These are phyloP conservation scores for Apis florea DNA, from an alignment of 1,140 invertebrate species.

Conservation along the genomic window DNA sequence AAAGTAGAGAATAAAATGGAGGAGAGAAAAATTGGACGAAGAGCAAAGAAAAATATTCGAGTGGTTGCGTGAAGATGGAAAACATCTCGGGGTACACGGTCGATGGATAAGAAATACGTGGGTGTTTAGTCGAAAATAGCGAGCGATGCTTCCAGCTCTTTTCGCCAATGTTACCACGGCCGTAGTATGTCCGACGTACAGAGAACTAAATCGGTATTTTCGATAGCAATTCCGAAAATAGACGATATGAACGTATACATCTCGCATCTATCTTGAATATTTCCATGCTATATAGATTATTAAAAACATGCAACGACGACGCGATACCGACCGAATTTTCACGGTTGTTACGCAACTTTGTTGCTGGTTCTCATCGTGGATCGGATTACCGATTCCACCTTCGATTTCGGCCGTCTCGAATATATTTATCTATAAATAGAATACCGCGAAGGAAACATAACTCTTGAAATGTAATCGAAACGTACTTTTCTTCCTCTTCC, in stretches of 20 bases:
- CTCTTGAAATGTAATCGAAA: background rate
- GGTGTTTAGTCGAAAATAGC: constrained; percentile 69
- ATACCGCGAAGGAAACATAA: background rate
- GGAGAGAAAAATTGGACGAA: too few species aligned
- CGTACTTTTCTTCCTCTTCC: too few species aligned
- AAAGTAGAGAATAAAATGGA: background rate
- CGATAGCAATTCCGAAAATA: constrained; percentile 66
- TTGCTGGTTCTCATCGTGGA: constrained; percentile 17
- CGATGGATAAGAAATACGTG: constrained; percentile 45
- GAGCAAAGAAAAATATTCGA: background rate
- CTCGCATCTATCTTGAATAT: constrained; percentile 32
- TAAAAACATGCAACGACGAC: background rate
- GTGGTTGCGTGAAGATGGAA: constrained; percentile 9
- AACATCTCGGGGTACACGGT: constrained; percentile 32
- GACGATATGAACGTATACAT: constrained; percentile 41
- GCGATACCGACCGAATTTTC: background rate
- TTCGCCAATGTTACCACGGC: constrained; percentile 29
- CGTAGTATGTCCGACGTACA: constrained; percentile 16
- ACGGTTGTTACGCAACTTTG: constrained; percentile 30
- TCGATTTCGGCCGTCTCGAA: constrained; percentile 23
- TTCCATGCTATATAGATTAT: background rate
- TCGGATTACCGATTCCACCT: constrained; percentile 48
- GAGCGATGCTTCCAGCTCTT: constrained; percentile 61
- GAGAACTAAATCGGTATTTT: constrained; percentile 66
- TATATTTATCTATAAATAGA: constrained; percentile 49